Percentiles rank a stretch among this genome's conserved stretches.
These are phyloP conservation scores for Galleria mellonella DNA, from an alignment of 1,140 invertebrate species.

Conservation along the genomic window DNA sequence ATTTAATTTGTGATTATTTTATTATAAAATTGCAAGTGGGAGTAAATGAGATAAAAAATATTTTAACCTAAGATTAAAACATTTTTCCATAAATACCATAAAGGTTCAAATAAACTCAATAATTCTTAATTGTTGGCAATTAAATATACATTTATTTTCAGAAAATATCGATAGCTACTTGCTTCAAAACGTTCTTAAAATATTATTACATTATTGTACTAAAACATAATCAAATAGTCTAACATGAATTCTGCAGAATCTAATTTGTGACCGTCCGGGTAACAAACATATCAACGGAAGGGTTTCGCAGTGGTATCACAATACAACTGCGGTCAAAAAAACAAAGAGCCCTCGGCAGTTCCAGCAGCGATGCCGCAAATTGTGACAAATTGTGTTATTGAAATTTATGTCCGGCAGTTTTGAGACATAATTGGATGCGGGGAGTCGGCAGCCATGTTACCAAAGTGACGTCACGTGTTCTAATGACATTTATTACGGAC, in stretches of 20 bases:
- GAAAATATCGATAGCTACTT: too few species aligned
- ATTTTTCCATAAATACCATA: too few species aligned
- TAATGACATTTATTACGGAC: slow-evolving; percentile 63
- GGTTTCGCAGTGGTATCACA: not conserved
- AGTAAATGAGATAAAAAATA: too few species aligned
- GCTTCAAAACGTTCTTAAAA: too few species aligned
- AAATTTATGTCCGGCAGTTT: slow-evolving; percentile 61
- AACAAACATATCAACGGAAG: slow-evolving; percentile 2
- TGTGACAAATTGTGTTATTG: slow-evolving; percentile 60
- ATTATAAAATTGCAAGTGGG: too few species aligned
- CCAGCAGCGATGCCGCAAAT: slow-evolving; percentile 35
- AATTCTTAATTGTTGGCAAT: too few species aligned
- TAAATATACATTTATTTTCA: too few species aligned
- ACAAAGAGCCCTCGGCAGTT: slow-evolving; percentile 18
- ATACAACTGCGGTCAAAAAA: not conserved
- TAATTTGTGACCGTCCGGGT: not conserved
- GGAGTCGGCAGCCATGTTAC: slow-evolving; percentile 43
- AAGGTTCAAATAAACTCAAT: too few species aligned
- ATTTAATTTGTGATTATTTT: too few species aligned
- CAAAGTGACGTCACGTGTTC: slow-evolving; percentile 49
- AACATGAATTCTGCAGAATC: not conserved
- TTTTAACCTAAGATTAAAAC: too few species aligned
- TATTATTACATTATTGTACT: too few species aligned
- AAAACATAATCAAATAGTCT: not conserved
- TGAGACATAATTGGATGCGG: slow-evolving; percentile 61